Conservation (phyloP, 2,797 vertebrate species). For the Potorous gilbertii region DNA sequence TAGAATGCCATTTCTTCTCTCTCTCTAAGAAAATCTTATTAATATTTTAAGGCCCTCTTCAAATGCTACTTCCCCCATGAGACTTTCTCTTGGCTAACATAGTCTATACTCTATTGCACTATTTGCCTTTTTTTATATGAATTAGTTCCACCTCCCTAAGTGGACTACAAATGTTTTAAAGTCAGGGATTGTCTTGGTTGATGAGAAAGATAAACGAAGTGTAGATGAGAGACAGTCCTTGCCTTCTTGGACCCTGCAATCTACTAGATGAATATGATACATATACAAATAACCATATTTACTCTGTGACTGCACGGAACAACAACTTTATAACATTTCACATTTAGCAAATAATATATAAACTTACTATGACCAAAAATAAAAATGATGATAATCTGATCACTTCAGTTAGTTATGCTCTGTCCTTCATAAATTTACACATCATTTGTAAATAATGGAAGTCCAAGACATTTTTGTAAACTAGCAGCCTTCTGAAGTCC, state of each 20-base stretch:
- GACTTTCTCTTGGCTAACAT: background rate
- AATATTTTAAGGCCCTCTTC: background rate
- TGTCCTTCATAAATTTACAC: background rate
- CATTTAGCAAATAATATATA: background rate
- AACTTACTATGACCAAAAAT: background rate
- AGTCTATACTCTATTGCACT: background rate
- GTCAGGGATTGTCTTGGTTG: background rate
- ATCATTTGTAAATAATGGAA: constrained; percentile 49
- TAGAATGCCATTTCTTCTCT: background rate
- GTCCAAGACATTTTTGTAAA: constrained; percentile 41
- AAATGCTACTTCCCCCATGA: constrained; percentile 24
- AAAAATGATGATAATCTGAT: background rate
- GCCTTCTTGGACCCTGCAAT: background rate
- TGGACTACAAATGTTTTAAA: background rate
- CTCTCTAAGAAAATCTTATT: background rate
- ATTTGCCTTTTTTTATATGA: background rate
- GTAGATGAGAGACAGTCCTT: background rate
- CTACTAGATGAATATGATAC: background rate
- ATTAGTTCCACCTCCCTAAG: background rate
- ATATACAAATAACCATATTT: background rate
- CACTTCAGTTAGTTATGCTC: background rate
- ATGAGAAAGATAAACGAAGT: background rate
- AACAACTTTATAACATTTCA: background rate
- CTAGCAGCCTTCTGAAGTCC: constrained; percentile 36
- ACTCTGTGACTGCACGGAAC: background rate